Evolutionary conservation across 2,888 invertebrate genomes (phyloP).

Genomic region (Hartigia nigra): DNA sequence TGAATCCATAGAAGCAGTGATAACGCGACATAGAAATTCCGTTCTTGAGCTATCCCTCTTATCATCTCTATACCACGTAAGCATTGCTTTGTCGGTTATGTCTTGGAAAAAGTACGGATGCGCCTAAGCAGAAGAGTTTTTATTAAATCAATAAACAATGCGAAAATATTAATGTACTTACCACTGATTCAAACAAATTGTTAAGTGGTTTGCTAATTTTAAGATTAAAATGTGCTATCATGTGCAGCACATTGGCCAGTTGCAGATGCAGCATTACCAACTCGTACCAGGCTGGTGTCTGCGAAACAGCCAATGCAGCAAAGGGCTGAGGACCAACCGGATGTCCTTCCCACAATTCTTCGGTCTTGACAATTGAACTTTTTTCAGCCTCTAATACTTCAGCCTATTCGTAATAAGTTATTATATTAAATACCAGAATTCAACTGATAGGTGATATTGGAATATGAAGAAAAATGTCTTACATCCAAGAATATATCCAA

Average conservation of each 20-base stretch:
- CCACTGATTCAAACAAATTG: slow-evolving; percentile 81
- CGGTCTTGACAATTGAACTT: slow-evolving; percentile 68
- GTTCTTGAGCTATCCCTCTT: slow-evolving; percentile 76
- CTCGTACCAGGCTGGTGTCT: slow-evolving; percentile 79
- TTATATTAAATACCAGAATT: neutral
- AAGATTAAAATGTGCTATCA: slow-evolving; percentile 82
- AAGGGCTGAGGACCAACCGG: slow-evolving; percentile 73
- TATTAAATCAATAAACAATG: slow-evolving; percentile 10
- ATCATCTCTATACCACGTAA: slow-evolving; percentile 69
- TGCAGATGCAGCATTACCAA: slow-evolving; percentile 85
- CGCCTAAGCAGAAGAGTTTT: slow-evolving; percentile 42
- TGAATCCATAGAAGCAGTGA: slow-evolving; percentile 79
- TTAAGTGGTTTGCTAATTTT: slow-evolving; percentile 79
- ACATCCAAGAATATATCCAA: slow-evolving; percentile 72
- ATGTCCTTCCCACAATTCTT: slow-evolving; percentile 76
- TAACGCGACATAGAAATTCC: slow-evolving; percentile 79
- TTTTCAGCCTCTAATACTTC: slow-evolving; percentile 64
- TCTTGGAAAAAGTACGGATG: slow-evolving; percentile 61
- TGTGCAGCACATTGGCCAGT: slow-evolving; percentile 79
- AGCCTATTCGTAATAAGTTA: slow-evolving; percentile 55
- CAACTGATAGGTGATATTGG: slow-evolving; percentile 45
- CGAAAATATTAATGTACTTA: slow-evolving; percentile 49
- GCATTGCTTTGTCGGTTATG: slow-evolving; percentile 51
- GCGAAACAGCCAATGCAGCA: slow-evolving; percentile 81
- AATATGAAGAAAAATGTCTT: slow-evolving; percentile 54